A percentile compares a stretch with the other conserved stretches of the same genome.
Conservation (phyloP, 2,888 invertebrate genomes). For the Gerosis bhagava region DNA sequence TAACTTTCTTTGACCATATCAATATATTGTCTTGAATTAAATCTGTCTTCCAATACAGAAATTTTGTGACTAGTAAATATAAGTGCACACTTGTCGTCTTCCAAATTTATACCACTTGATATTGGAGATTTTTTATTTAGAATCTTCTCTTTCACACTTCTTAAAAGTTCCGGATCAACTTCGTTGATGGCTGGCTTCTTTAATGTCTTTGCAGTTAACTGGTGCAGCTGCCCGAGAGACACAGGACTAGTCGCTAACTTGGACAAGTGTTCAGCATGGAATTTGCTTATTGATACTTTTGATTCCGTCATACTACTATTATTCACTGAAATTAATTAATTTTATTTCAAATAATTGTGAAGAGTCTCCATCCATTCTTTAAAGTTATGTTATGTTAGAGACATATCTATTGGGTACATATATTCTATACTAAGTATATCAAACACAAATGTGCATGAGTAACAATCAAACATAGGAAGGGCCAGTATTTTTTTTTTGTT, state of each 20-base stretch:
- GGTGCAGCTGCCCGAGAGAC: constrained; percentile 81
- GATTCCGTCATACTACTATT: constrained; percentile 83
- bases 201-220: constrained; percentile 63
- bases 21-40: constrained; percentile 61
- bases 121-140: constrained; percentile 48
- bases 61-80: constrained; percentile 63
- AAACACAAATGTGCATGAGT: too few species aligned
- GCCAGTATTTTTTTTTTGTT: too few species aligned
- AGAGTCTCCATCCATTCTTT: too few species aligned
- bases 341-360: too few species aligned
- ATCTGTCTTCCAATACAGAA: constrained; percentile 53
- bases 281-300: constrained; percentile 85
- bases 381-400: too few species aligned
- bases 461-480: too few species aligned
- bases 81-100: constrained; percentile 72
- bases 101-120: constrained; percentile 46
- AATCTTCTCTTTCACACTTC: constrained; percentile 67
- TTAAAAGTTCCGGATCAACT: constrained; percentile 67
- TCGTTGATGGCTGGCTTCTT: constrained; percentile 50
- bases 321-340: constrained; percentile 85
- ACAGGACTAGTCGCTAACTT: constrained; percentile 83
- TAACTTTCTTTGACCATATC: constrained; percentile 73
- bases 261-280: constrained; percentile 86
- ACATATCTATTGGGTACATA: too few species aligned
- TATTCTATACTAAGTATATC: too few species aligned